Percentiles rank a stretch among this genome's conserved stretches.
phyloP scores from a whole-genome alignment of 2,888 invertebrate genomes.

The Germaria angustata region DNA sequence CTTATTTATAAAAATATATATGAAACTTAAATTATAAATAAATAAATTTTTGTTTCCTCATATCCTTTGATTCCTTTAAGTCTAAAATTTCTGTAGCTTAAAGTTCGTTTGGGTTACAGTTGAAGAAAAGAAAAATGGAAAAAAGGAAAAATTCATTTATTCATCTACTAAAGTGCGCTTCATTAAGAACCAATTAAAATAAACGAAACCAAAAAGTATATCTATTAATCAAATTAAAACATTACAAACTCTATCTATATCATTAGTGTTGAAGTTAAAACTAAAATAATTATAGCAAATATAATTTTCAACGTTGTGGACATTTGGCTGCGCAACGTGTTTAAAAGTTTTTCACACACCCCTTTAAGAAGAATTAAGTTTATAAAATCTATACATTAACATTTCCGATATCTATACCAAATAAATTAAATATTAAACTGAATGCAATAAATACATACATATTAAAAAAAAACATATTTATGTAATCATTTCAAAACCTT shows the following conservation, averaged over 20 bases:
- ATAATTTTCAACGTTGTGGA: slow-evolving; percentile 61
- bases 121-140: neutral
- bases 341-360: slow-evolving; percentile 29
- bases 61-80: neutral
- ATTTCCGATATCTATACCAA: slow-evolving; percentile 18
- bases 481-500: slow-evolving; percentile 48
- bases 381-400: neutral
- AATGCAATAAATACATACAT: slow-evolving; percentile 30
- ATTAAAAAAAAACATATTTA: slow-evolving; percentile 10
- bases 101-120: slow-evolving; percentile 21
- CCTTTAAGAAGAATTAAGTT: neutral
- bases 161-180: slow-evolving; percentile 66
- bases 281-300: slow-evolving; percentile 17
- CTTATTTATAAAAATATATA: neutral
- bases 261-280: slow-evolving; percentile 33
- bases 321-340: slow-evolving; percentile 59
- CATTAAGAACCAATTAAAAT: slow-evolving; percentile 69
- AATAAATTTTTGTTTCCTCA: slow-evolving; percentile 12
- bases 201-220: slow-evolving; percentile 28
- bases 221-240: slow-evolving; percentile 34
- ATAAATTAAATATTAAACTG: slow-evolving; percentile 13
- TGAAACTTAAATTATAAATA: no score
- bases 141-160: slow-evolving; percentile 40
- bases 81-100: neutral
- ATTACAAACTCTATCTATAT: slow-evolving; percentile 44